Evolutionary conservation across 2,113 vertebrate species (phyloP).

Genomic region (Cnemophilus loriae): DNA sequence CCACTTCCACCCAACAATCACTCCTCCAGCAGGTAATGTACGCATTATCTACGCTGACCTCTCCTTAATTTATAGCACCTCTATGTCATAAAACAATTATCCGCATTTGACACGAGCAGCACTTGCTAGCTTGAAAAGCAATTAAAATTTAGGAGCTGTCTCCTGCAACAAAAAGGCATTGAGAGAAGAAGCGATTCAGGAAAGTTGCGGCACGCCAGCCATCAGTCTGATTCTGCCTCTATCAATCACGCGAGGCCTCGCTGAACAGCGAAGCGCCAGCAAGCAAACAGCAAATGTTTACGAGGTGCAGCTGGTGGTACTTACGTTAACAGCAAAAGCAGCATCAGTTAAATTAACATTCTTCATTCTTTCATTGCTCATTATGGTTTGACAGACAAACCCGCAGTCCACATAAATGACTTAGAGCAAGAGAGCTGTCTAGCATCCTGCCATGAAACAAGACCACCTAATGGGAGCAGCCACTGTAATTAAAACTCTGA

Average conservation of each 20-base stretch:
- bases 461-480: slow-evolving; percentile 64
- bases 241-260: slow-evolving; percentile 55
- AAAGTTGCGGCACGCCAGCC: slow-evolving; percentile 26
- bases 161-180: slow-evolving; percentile 51
- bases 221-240: slow-evolving; percentile 62
- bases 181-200: slow-evolving; percentile 4
- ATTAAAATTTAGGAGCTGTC: slow-evolving; percentile 72
- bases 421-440: slow-evolving; percentile 55
- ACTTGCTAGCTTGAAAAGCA: slow-evolving; percentile 61
- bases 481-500: slow-evolving; percentile 66
- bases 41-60: slow-evolving; percentile 52
- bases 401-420: slow-evolving; percentile 66
- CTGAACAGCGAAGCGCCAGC: slow-evolving; percentile 11
- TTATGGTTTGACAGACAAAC: slow-evolving; percentile 68
- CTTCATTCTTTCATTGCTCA: slow-evolving; percentile 70
- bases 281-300: slow-evolving; percentile 61
- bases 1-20: slow-evolving; percentile 5
- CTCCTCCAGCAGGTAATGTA: slow-evolving; percentile 13
- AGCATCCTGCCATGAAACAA: slow-evolving; percentile 62
- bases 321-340: slow-evolving; percentile 70
- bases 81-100: slow-evolving; percentile 70
- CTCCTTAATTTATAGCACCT: slow-evolving; percentile 61
- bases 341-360: slow-evolving; percentile 73
- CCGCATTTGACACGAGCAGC: slow-evolving; percentile 59
- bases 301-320: slow-evolving; percentile 68